phyloP scores from a whole-genome alignment of 2,888 invertebrate species.

The Dynastes hyllus region DNA sequence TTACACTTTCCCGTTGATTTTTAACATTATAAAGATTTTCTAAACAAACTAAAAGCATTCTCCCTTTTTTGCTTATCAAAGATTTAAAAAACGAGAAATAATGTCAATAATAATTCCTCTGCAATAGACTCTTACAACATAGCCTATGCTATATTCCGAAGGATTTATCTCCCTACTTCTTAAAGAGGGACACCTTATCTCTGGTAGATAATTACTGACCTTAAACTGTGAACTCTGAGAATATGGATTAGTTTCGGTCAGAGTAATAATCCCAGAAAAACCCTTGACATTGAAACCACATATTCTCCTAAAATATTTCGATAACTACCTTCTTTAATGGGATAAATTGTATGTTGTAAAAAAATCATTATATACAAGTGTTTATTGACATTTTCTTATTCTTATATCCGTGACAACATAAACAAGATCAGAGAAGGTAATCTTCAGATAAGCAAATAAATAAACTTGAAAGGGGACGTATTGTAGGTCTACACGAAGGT shows the following conservation, averaged over 20 bases:
- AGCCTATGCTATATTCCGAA: background rate
- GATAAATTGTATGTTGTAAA: no score
- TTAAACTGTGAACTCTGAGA: conserved; percentile 27
- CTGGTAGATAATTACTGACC: conserved; percentile 15
- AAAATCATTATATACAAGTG: no score
- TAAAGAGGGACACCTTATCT: conserved; percentile 18
- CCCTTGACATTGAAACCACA: conserved; percentile 26
- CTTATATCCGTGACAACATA: no score
- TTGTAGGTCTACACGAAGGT: no score
- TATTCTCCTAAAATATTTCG: background rate
- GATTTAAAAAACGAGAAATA: background rate
- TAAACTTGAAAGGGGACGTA: no score
- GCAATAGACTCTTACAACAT: no score
- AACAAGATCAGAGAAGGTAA: no score
- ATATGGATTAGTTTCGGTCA: background rate
- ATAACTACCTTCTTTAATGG: background rate
- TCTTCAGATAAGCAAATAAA: no score
- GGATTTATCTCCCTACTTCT: conserved; percentile 1
- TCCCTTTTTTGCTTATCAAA: background rate
- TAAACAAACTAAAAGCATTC: no score
- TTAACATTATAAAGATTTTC: no score
- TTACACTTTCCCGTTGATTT: no score
- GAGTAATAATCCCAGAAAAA: conserved; percentile 1
- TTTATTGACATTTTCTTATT: no score
- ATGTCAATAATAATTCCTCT: background rate